Conservation (phyloP, 2,797 vertebrate genomes). For the Rachycentron canadum region DNA sequence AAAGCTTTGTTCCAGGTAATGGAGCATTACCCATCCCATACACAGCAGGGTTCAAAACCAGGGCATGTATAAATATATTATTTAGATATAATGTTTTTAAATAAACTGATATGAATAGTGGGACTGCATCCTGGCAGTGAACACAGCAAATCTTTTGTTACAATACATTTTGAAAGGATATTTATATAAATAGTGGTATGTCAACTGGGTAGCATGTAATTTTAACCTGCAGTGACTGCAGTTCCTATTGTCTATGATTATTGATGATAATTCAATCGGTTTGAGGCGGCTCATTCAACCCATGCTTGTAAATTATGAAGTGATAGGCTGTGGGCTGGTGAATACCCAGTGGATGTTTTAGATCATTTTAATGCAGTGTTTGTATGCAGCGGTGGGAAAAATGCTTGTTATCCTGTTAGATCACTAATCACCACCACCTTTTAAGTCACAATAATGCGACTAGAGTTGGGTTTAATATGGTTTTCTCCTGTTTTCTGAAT, state of each 20-base stretch:
- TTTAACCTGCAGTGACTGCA: not conserved
- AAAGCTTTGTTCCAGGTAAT: constrained; percentile 97
- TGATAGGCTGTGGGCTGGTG: not conserved
- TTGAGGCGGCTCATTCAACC: not conserved
- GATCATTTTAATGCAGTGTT: not conserved
- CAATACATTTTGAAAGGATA: not conserved
- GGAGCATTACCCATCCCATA: not conserved
- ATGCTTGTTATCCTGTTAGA: not conserved
- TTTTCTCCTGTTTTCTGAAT: not conserved
- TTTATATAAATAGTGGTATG: not conserved
- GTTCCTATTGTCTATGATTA: not conserved
- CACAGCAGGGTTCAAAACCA: not conserved
- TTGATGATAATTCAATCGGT: not conserved
- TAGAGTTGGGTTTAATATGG: not conserved
- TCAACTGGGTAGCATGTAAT: not conserved
- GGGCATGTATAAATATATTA: not conserved
- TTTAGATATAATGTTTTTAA: too few species aligned
- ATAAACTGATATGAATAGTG: not conserved
- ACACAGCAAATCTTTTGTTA: not conserved
- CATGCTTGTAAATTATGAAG: not conserved
- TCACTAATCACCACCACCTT: not conserved
- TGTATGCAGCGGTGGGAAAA: not conserved
- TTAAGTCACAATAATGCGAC: not conserved
- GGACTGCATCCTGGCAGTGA: not conserved
- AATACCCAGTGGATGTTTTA: not conserved